A percentile compares a stretch with the other conserved stretches of the same genome.
Evolutionary conservation across 2,888 invertebrate species (phyloP).

Genomic region (Frankliniella intonsa): DNA sequence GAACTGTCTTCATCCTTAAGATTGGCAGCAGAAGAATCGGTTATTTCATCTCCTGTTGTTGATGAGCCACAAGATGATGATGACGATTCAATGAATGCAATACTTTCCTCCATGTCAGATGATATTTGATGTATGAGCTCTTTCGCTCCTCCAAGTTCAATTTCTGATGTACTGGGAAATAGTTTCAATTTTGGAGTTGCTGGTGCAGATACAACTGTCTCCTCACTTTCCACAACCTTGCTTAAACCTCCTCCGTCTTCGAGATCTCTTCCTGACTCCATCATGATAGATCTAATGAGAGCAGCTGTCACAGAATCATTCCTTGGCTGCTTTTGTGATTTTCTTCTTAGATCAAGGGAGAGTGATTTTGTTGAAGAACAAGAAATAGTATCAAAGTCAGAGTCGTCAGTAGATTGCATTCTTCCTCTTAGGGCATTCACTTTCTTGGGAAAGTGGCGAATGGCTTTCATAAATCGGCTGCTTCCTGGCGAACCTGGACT

Average conservation of each 20-base stretch:
- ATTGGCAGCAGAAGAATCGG: constrained; percentile 32
- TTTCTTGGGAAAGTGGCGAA: constrained; percentile 25
- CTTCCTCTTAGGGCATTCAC: neutral
- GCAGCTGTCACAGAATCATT: constrained; percentile 16
- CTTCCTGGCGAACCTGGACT: neutral
- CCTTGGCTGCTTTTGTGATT: neutral
- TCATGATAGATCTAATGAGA: neutral
- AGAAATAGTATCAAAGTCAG: neutral
- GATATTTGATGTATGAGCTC: constrained; percentile 16
- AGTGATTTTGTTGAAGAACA: constrained; percentile 3
- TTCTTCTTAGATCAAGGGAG: neutral
- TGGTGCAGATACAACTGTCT: neutral
- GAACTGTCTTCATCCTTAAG: constrained; percentile 22
- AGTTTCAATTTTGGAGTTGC: constrained; percentile 1
- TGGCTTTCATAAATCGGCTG: neutral
- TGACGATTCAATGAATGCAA: constrained; percentile 30
- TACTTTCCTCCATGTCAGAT: constrained; percentile 25
- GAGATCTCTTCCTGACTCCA: neutral
- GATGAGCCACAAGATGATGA: constrained; percentile 33
- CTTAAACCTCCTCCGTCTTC: neutral
- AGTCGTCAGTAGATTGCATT: neutral
- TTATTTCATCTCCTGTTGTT: constrained; percentile 33
- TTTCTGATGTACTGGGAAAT: neutral
- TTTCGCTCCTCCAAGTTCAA: constrained; percentile 2
- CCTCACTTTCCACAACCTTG: neutral